Conservation (phyloP, 2,888 invertebrate species). For the Acronicta alni region DNA sequence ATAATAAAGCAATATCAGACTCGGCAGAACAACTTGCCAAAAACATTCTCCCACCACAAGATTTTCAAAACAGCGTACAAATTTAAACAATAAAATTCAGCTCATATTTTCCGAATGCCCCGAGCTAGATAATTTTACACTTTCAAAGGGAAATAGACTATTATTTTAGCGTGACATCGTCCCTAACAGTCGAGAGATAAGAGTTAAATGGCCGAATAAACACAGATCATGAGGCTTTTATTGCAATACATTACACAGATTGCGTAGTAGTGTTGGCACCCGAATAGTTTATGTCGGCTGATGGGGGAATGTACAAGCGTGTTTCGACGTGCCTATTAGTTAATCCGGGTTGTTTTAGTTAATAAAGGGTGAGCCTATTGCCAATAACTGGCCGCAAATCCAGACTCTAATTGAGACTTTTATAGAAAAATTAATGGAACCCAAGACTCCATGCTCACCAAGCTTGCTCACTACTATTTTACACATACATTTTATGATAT, state of each 20-base stretch:
- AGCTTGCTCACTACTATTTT: too few relatives aligned
- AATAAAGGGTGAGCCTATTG: too few relatives aligned
- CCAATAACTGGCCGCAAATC: too few relatives aligned
- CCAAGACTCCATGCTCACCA: too few relatives aligned
- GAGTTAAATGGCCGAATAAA: constrained; percentile 65
- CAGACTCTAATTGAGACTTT: too few relatives aligned
- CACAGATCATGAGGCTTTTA: constrained; percentile 62
- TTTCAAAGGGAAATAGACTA: constrained; percentile 55
- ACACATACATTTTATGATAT: too few relatives aligned
- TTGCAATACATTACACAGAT: constrained; percentile 65
- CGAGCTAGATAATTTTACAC: constrained; percentile 44
- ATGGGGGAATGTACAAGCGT: constrained; percentile 19
- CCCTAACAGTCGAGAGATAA: constrained; percentile 58
- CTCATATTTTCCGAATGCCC: constrained; percentile 28
- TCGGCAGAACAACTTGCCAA: neutral
- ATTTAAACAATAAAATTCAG: constrained; percentile 20
- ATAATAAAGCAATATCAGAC: too few relatives aligned
- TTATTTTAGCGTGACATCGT: constrained; percentile 54
- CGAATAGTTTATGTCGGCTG: constrained; percentile 51
- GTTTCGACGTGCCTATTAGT: constrained; percentile 9
- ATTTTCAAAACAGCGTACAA: neutral
- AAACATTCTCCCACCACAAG: neutral
- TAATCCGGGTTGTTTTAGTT: too few relatives aligned
- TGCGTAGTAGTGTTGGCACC: constrained; percentile 56
- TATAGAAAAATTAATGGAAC: too few relatives aligned